phyloP scores from a whole-genome alignment of 1,140 invertebrate species.

The Diorhabda sublineata region DNA sequence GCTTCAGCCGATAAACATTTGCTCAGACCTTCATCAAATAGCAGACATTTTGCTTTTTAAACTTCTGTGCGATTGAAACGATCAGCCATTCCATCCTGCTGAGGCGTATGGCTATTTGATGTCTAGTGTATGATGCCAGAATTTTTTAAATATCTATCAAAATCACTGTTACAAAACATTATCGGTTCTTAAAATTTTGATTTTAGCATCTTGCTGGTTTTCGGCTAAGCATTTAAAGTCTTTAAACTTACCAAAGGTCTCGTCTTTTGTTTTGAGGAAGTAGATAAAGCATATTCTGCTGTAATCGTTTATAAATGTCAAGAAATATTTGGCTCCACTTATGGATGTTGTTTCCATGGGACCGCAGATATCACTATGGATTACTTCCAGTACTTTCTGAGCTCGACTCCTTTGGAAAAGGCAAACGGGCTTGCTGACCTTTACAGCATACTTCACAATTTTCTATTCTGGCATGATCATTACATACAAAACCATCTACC shows the following conservation, averaged over 20 bases:
- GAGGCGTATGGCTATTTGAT: conserved; percentile 40
- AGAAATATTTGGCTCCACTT: conserved; percentile 38
- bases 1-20: conserved; percentile 47
- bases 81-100: conserved; percentile 48
- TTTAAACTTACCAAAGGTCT: conserved; percentile 33
- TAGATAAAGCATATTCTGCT: conserved; percentile 43
- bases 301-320: conserved; percentile 48
- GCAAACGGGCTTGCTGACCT: no score
- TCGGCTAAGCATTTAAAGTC: conserved; percentile 38
- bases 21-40: conserved; percentile 40
- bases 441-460: no score
- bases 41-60: conserved; percentile 43
- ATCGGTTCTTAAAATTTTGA: conserved; percentile 38
- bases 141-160: conserved; percentile 32
- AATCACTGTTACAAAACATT: conserved; percentile 30
- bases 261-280: conserved; percentile 41
- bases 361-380: no score
- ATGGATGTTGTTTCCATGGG: conserved; percentile 4
- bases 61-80: conserved; percentile 45
- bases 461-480: no score
- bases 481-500: no score
- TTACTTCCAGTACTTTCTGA: conserved; percentile 16
- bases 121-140: conserved; percentile 32
- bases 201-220: conserved; percentile 34
- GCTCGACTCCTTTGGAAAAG: background rate